Conservation (phyloP, 2,113 vertebrate species). For the Hydrochoerus hydrochaeris region DNA sequence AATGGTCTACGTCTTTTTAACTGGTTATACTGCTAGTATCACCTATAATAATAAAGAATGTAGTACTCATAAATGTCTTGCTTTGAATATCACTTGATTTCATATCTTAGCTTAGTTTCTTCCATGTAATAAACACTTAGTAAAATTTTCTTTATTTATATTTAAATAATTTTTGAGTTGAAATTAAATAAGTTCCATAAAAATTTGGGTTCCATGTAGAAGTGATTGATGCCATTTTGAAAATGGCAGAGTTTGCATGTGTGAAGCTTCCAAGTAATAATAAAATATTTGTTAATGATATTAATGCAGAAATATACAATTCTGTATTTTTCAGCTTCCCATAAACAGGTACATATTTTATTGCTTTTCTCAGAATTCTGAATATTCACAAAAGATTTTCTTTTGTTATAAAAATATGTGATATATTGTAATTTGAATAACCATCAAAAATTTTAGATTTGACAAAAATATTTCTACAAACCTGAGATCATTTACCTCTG, state of each 20-base stretch:
- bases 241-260: not conserved
- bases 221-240: not conserved
- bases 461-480: slow-evolving; percentile 66
- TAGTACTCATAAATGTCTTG: not conserved
- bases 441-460: slow-evolving; percentile 61
- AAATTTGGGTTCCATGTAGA: not conserved
- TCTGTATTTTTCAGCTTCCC: slow-evolving; percentile 53
- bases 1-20: not conserved
- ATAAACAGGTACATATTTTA: slow-evolving; percentile 60
- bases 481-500: slow-evolving; percentile 16
- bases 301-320: not conserved
- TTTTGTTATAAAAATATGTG: not conserved
- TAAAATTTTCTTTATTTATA: not conserved
- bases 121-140: not conserved
- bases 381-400: slow-evolving; percentile 52
- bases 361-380: slow-evolving; percentile 35
- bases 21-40: not conserved
- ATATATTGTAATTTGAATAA: slow-evolving; percentile 57
- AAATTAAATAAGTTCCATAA: not conserved
- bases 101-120: not conserved
- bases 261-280: not conserved
- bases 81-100: not conserved
- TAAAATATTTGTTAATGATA: not conserved
- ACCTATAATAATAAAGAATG: not conserved
- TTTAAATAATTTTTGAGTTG: not conserved